phyloP scores from a whole-genome alignment of 1,140 invertebrate genomes.

The Oscheius sp. region DNA sequence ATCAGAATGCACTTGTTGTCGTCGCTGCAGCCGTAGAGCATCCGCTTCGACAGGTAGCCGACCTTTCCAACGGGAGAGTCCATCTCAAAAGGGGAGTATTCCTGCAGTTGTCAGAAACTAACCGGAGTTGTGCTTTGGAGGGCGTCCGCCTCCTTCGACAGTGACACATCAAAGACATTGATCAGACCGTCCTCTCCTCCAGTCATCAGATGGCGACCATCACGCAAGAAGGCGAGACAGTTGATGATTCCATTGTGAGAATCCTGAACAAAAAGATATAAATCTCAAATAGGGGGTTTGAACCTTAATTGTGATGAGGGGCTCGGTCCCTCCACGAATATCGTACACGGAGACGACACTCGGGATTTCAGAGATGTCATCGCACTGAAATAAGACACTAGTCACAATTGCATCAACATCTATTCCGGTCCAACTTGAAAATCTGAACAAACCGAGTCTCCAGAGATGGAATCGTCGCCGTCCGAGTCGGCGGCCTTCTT shows the following conservation, averaged over 20 bases:
- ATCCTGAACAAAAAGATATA: neutral
- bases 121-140: neutral
- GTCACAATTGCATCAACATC: too few relatives aligned
- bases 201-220: constrained; percentile 9
- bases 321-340: constrained; percentile 2
- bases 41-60: neutral
- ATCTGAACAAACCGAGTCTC: neutral
- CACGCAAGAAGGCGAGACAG: constrained; percentile 9
- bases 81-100: neutral
- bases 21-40: neutral
- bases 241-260: neutral
- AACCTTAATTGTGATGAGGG: constrained; percentile 1
- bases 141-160: constrained; percentile 7
- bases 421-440: too few relatives aligned
- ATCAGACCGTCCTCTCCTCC: constrained; percentile 10
- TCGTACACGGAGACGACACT: constrained; percentile 6
- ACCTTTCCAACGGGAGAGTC: neutral
- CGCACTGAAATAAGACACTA: neutral
- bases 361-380: neutral
- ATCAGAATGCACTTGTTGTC: neutral
- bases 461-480: neutral
- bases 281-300: neutral
- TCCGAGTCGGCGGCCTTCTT: neutral
- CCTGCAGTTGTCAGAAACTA: neutral
- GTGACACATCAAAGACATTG: constrained; percentile 7